Percentiles rank a stretch among this genome's conserved stretches.
Evolutionary conservation across 2,888 invertebrate genomes (phyloP).

Genomic region (Temnothorax unifasciatus): DNA sequence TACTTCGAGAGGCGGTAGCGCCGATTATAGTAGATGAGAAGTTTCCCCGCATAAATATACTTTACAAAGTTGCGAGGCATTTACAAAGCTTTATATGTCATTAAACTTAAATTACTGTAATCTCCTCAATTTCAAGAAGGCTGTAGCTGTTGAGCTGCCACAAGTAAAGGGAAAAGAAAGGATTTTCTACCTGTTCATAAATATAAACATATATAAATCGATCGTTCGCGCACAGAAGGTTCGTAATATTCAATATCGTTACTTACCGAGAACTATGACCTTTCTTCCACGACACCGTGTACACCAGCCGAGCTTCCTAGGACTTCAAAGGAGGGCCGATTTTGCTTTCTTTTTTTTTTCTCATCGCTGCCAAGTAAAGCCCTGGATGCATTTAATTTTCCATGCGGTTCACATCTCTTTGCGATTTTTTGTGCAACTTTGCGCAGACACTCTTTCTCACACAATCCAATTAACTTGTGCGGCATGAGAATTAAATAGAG

Average conservation of each 20-base stretch:
- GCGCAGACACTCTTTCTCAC: not conserved
- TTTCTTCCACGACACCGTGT: constrained; percentile 6
- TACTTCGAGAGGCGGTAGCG: not conserved
- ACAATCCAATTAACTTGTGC: constrained; percentile 28
- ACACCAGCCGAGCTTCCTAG: not conserved
- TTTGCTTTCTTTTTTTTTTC: constrained; percentile 24
- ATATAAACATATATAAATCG: constrained; percentile 28
- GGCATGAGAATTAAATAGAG: constrained; percentile 15
- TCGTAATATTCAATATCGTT: not conserved
- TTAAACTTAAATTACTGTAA: constrained; percentile 8
- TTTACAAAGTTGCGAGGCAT: not conserved
- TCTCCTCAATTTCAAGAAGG: not conserved
- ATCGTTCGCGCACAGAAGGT: not conserved
- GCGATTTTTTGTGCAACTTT: constrained; percentile 39
- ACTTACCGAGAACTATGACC: constrained; percentile 35
- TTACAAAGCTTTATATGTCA: not conserved
- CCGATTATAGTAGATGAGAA: constrained; percentile 8
- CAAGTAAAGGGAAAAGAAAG: not conserved
- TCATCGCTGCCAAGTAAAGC: constrained; percentile 4
- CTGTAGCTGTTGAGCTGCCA: not conserved
- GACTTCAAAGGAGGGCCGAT: constrained; percentile 31
- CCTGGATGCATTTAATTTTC: constrained; percentile 1
- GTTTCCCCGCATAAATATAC: not conserved
- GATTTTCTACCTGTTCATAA: not conserved
- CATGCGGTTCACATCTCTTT: constrained; percentile 6